Conservation (phyloP, 2,797 vertebrate species). For the Coendou prehensilis region DNA sequence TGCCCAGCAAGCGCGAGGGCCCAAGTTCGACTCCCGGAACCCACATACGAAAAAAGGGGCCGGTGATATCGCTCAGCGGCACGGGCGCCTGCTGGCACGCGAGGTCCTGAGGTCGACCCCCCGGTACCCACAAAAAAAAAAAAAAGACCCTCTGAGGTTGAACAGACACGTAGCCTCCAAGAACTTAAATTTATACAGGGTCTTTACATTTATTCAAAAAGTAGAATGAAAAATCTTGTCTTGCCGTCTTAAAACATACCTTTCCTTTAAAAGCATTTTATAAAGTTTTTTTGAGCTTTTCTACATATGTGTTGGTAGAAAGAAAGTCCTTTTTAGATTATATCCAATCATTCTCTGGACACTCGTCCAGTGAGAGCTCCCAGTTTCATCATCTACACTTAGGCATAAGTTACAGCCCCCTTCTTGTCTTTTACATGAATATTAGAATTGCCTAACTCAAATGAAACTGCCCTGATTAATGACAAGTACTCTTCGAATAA, state of each 20-base stretch:
- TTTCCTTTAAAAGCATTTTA: slow-evolving; percentile 33
- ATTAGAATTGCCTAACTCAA: slow-evolving; percentile 69
- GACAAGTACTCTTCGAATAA: slow-evolving; percentile 77
- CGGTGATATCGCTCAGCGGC: no score
- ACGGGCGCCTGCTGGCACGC: no score
- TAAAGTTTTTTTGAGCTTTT: slow-evolving; percentile 43
- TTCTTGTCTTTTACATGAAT: slow-evolving; percentile 43
- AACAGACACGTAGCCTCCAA: neutral
- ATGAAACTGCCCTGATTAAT: slow-evolving; percentile 73
- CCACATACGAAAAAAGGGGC: no score
- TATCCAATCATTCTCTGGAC: neutral
- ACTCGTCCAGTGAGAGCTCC: neutral
- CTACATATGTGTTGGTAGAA: neutral
- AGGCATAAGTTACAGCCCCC: slow-evolving; percentile 3
- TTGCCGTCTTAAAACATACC: slow-evolving; percentile 1
- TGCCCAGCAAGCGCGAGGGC: no score
- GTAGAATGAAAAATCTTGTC: neutral
- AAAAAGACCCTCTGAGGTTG: neutral
- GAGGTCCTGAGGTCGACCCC: no score
- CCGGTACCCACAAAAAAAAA: no score
- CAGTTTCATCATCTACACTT: neutral
- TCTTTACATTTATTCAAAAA: slow-evolving; percentile 57
- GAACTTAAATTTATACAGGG: neutral
- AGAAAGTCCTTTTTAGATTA: neutral
- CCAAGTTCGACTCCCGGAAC: no score